phyloP scores from a whole-genome alignment of 1,140 invertebrate genomes.

The Eupristina koningsbergeri region DNA sequence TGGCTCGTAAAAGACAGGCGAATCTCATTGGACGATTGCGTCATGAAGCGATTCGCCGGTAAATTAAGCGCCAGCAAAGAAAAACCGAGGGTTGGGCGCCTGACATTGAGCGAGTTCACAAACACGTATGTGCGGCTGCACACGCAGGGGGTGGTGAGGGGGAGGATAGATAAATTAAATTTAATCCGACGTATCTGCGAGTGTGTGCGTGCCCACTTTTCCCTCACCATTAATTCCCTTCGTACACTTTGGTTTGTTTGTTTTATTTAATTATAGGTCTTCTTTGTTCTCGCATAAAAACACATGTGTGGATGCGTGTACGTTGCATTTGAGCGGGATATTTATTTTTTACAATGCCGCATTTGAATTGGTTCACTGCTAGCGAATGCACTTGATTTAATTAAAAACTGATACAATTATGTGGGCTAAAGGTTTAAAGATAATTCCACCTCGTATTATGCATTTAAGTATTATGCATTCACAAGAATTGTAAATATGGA shows the following conservation, averaged over 20 bases:
- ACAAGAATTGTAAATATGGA: neutral
- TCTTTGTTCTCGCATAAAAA: neutral
- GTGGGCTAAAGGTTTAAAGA: neutral
- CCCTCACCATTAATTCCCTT: slow-evolving; percentile 1
- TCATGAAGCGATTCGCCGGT: slow-evolving; percentile 11
- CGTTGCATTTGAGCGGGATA: neutral
- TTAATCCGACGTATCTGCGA: neutral
- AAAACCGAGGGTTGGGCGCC: neutral
- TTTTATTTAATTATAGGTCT: slow-evolving; percentile 33
- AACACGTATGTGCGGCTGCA: neutral
- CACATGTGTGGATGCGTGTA: neutral
- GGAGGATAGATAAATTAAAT: slow-evolving; percentile 19
- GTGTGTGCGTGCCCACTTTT: neutral
- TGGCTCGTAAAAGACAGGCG: neutral
- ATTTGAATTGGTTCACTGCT: neutral
- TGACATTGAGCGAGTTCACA: slow-evolving; percentile 2
- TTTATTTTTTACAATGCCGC: neutral
- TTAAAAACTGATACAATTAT: neutral
- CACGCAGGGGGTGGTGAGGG: neutral
- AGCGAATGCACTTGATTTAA: neutral
- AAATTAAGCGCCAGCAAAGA: slow-evolving; percentile 26
- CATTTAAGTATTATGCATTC: neutral
- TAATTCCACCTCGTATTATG: neutral
- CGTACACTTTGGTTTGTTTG: slow-evolving; percentile 17
- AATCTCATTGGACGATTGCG: neutral